These are phyloP conservation scores for Mugil cephalus DNA, from an alignment of 2,113 vertebrate genomes.

Conservation along the genomic window DNA sequence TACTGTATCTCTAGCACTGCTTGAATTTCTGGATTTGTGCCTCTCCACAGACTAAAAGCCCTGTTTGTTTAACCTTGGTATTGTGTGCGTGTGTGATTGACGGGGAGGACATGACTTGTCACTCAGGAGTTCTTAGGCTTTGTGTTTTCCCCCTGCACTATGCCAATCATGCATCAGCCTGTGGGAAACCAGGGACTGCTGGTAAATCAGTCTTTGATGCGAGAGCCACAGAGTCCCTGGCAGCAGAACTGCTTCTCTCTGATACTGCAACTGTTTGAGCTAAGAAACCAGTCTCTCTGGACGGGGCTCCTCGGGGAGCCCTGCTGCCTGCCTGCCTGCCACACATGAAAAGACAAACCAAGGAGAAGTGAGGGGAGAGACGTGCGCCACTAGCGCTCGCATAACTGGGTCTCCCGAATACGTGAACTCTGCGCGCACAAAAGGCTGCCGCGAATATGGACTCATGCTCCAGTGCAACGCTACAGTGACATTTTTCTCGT, in stretches of 20 bases:
- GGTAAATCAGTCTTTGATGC: constrained; percentile 72
- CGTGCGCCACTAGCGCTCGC: constrained; percentile 33
- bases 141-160: constrained; percentile 27
- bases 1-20: not conserved
- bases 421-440: not conserved
- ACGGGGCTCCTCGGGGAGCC: constrained; percentile 52
- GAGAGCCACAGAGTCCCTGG: constrained; percentile 49
- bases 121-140: constrained; percentile 36
- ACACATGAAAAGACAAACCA: constrained; percentile 43
- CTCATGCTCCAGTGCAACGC: not conserved
- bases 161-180: constrained; percentile 62
- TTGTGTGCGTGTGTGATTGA: constrained; percentile 19
- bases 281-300: constrained; percentile 54
- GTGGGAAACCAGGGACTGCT: constrained; percentile 51
- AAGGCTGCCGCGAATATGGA: constrained; percentile 3
- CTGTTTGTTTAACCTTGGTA: constrained; percentile 57
- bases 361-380: constrained; percentile 29
- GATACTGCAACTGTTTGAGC: constrained; percentile 60
- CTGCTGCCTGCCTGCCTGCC: constrained; percentile 36
- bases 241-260: constrained; percentile 56
- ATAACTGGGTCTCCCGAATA: constrained; percentile 23
- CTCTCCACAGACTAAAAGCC: constrained; percentile 13
- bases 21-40: constrained; percentile 2
- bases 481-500: not conserved
- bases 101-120: constrained; percentile 33